Conservation (phyloP, 2,888 invertebrate genomes). For the Rhagonycha lutea region DNA sequence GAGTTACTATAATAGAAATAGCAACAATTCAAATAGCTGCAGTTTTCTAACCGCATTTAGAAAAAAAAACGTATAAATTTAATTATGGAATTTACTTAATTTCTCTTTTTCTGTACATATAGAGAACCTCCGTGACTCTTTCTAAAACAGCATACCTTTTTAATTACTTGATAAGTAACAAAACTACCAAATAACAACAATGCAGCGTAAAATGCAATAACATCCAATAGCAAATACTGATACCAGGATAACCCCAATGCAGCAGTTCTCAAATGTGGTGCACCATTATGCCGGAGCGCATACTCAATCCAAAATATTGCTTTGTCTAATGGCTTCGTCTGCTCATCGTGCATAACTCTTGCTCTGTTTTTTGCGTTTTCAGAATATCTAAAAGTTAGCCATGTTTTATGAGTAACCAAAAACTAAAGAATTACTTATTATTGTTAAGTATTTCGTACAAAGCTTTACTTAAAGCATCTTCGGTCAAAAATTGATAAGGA, state of each 20-base stretch:
- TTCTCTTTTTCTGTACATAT: background rate
- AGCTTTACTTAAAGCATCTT: background rate
- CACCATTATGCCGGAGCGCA: constrained; percentile 39
- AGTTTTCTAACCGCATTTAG: no score
- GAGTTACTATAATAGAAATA: no score
- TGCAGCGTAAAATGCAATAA: constrained; percentile 21
- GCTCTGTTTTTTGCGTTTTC: constrained; percentile 35
- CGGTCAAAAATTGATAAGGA: background rate
- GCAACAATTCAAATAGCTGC: no score
- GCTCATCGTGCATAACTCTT: constrained; percentile 35
- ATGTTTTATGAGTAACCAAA: background rate
- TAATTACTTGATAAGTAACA: background rate
- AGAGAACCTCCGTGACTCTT: background rate
- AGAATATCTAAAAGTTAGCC: constrained; percentile 30
- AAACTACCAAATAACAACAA: background rate
- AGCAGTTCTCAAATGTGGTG: constrained; percentile 35
- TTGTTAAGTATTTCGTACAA: constrained; percentile 5
- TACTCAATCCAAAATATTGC: constrained; percentile 42
- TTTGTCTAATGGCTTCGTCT: constrained; percentile 36
- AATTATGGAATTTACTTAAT: background rate
- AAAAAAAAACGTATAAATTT: no score
- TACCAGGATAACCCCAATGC: constrained; percentile 25
- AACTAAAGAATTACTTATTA: background rate
- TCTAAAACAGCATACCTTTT: background rate
- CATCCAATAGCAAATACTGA: constrained; percentile 42